Conservation (phyloP, 2,797 vertebrate genomes). For the Anguilla obscura region DNA sequence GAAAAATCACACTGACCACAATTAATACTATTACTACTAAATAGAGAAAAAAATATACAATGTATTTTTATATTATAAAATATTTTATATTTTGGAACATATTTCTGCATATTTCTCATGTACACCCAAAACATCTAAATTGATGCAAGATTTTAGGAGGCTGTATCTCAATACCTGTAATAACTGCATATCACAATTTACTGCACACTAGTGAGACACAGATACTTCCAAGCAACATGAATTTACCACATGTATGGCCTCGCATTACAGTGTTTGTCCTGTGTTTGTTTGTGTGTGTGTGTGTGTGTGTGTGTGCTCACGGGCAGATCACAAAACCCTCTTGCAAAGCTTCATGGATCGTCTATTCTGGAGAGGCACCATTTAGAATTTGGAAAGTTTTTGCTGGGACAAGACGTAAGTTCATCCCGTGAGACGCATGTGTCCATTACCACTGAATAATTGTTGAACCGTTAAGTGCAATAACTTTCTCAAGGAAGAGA, state of each 20-base stretch:
- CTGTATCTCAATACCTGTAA: not conserved
- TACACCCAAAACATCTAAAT: too few relatives aligned
- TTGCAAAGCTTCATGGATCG: constrained; percentile 80
- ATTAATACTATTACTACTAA: too few relatives aligned
- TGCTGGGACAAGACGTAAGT: constrained; percentile 74
- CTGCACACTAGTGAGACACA: not conserved
- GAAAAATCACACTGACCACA: too few relatives aligned
- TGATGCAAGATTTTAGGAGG: not conserved
- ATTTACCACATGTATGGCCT: not conserved
- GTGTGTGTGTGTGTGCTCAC: constrained; percentile 26
- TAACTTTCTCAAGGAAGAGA: not conserved
- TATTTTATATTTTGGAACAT: too few relatives aligned
- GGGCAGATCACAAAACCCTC: constrained; percentile 75
- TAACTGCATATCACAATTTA: not conserved
- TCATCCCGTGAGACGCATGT: not conserved
- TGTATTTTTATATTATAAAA: too few relatives aligned
- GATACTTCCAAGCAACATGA: not conserved
- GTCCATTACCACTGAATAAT: not conserved
- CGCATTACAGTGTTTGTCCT: constrained; percentile 23
- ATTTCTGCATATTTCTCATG: too few relatives aligned
- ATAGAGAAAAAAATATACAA: too few relatives aligned
- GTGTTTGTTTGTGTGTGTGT: constrained; percentile 26
- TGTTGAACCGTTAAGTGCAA: not conserved
- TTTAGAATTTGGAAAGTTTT: constrained; percentile 79
- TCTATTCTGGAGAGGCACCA: constrained; percentile 80